These are phyloP conservation scores for Catharus fuscescens DNA, from an alignment of 2,113 vertebrate species.

Conservation along the genomic window DNA sequence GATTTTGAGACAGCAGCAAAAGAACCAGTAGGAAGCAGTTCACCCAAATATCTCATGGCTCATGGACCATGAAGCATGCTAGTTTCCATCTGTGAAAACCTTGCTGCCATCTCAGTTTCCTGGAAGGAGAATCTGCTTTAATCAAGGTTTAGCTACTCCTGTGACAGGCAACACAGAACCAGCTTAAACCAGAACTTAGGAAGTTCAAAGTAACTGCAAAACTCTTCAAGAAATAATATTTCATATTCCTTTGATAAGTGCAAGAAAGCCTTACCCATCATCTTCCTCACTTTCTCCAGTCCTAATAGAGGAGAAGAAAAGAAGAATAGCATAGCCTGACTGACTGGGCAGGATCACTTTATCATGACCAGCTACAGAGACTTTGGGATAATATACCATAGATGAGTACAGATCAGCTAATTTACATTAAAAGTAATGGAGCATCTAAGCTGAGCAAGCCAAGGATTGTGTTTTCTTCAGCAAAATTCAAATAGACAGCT, in stretches of 20 bases:
- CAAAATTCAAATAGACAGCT: neutral
- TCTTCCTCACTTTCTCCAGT: neutral
- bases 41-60: neutral
- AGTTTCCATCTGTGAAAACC: neutral
- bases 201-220: neutral
- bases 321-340: neutral
- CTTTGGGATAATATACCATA: neutral
- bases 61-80: neutral
- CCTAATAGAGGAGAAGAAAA: neutral
- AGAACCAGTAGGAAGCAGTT: neutral
- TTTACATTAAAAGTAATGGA: neutral
- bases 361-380: neutral
- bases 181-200: neutral
- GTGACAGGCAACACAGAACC: neutral
- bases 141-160: neutral
- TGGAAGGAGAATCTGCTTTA: neutral
- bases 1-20: neutral
- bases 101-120: neutral
- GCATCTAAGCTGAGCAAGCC: neutral
- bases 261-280: neutral
- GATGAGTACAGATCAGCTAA: neutral
- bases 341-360: neutral
- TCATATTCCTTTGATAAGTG: neutral
- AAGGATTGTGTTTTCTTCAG: neutral
- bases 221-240: neutral